Conservation (phyloP, 2,888 invertebrate genomes). For the Heliconius hortense region DNA sequence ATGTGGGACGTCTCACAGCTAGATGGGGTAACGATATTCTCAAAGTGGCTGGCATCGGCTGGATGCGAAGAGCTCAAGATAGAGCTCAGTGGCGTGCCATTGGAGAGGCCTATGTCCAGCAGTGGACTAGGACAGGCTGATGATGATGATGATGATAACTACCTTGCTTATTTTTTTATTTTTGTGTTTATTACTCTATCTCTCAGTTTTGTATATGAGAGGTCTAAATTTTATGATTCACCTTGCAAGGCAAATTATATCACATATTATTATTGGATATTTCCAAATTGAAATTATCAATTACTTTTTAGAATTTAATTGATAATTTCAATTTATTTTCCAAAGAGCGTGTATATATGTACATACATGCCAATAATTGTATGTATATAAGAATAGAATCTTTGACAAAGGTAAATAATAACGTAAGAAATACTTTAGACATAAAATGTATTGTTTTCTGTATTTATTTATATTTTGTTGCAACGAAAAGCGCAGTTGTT, state of each 20-base stretch:
- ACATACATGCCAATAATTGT: not conserved
- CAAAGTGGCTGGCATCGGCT: too few relatives aligned
- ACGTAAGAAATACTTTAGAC: not conserved
- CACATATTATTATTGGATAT: too few relatives aligned
- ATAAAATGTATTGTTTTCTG: constrained; percentile 7
- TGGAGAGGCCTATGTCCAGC: too few relatives aligned
- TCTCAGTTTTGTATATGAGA: too few relatives aligned
- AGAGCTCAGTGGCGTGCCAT: too few relatives aligned
- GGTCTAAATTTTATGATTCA: too few relatives aligned
- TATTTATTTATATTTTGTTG: not conserved
- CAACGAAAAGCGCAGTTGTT: constrained; percentile 7
- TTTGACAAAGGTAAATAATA: not conserved
- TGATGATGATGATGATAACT: not conserved
- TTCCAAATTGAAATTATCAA: not conserved
- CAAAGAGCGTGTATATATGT: too few relatives aligned
- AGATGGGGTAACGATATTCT: too few relatives aligned
- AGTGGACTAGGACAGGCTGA: too few relatives aligned
- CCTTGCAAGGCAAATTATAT: too few relatives aligned
- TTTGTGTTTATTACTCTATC: not conserved
- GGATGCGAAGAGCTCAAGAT: too few relatives aligned
- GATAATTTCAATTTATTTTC: not conserved
- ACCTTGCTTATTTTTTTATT: not conserved
- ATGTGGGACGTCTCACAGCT: too few relatives aligned
- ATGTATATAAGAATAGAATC: not conserved
- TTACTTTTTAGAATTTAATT: not conserved